A percentile compares a stretch with the other conserved stretches of the same genome.
These are phyloP conservation scores for Acipenser ruthenus DNA, from an alignment of 2,797 vertebrate genomes.

Conservation along the genomic window DNA sequence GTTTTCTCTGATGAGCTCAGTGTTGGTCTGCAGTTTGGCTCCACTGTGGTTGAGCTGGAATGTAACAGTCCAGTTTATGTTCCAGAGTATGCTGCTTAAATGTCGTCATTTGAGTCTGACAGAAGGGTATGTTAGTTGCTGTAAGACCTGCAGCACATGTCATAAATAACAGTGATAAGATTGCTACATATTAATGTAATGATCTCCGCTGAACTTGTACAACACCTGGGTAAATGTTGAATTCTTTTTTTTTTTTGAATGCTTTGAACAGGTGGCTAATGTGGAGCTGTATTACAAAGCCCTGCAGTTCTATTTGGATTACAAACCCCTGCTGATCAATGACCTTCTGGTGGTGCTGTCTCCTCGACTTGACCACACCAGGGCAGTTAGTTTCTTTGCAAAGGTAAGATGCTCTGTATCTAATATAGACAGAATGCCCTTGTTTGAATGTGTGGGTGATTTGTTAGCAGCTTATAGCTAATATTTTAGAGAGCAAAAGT, in stretches of 20 bases:
- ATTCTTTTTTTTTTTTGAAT: neutral
- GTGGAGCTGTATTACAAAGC: constrained; percentile 87
- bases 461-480: neutral
- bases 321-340: constrained; percentile 78
- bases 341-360: constrained; percentile 79
- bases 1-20: neutral
- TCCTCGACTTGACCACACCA: constrained; percentile 78
- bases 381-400: constrained; percentile 74
- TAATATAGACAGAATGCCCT: neutral
- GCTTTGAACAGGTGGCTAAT: constrained; percentile 69
- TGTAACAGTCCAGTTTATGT: neutral
- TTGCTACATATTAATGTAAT: neutral
- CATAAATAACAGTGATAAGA: neutral
- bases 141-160: no score
- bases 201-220: no score
- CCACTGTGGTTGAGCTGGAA: neutral
- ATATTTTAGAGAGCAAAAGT: neutral
- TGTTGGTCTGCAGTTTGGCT: no score
- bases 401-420: constrained; percentile 56
- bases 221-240: no score
- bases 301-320: constrained; percentile 81
- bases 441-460: neutral
- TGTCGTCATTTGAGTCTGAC: neutral
- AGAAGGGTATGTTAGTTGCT: neutral
- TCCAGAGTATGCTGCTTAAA: neutral